Evolutionary conservation across 2,797 vertebrate genomes (phyloP), one percentile per base, ranked within the genome.

Genomic region (Sciaenops ocellatus): DNA sequence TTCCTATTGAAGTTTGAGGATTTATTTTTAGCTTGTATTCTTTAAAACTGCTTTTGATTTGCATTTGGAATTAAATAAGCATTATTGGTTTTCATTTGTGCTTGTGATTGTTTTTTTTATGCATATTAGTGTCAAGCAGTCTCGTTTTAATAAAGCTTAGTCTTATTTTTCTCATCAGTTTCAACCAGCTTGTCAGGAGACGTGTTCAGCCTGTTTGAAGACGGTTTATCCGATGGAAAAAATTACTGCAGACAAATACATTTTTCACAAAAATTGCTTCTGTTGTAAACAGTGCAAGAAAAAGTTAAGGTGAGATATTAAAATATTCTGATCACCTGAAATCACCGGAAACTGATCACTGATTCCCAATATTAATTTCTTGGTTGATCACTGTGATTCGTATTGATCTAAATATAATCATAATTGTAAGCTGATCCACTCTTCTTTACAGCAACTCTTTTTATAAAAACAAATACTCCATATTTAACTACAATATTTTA

Each of bases 221-320:
- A 93, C 96, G 2, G 94, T 96, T 78, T 96, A 95, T 85, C 81
- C 94, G 16, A 93, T 94, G 95, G 96, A 97, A 91, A 79, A 91
- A 87, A 92, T 96, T 63, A 85, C 86, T 42, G 74, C 94, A 11
- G 95, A 96, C 89, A 95, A 94, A 85, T 83, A 91, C 44, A 91
- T 94, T 82, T 94, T 97, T 85, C 96, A 97, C 89, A 94, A 48
- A 92, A 91, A 80, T 0, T 97, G 97, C 90, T 97, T 98, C 94
- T 94, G 95, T 91, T 97, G 97, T 86, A 96, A 93, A 76, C 71
- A 94, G 76, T 98, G 97, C 3, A 80, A 95, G 76, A 96, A 92
- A 92, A 96, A 95, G 84, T 86, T 97, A 57, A 98, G 97, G 97
- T 97, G 93, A 96, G 95, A 88, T 56, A 4, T 69, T 18, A 4